A percentile compares a stretch with the other conserved stretches of the same genome.
These are phyloP conservation scores for Sinosuthora webbiana DNA, from an alignment of 2,113 vertebrate genomes.

Conservation along the genomic window DNA sequence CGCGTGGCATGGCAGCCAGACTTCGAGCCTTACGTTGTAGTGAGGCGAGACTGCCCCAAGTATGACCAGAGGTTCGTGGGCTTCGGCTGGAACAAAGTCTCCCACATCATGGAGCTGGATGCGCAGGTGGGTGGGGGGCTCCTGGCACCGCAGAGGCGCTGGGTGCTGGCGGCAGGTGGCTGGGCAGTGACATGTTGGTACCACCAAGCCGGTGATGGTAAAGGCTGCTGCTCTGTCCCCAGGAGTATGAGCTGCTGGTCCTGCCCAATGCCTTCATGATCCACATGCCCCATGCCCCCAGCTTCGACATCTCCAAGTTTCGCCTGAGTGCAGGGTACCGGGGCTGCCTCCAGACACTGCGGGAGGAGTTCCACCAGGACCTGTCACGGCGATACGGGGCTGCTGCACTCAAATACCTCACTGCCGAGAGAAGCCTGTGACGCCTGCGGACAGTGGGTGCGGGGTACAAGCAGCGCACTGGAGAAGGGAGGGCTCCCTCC, in stretches of 20 bases:
- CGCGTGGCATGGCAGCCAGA: conserved; percentile 89
- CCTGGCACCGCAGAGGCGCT: fast-evolving
- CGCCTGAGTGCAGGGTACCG: conserved; percentile 88
- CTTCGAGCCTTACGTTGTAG: conserved; percentile 95
- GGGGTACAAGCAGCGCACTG: background rate
- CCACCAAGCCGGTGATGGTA: fast-evolving
- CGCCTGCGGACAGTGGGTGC: fast-evolving
- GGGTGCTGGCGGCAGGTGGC: background rate
- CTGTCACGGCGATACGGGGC: conserved; percentile 89
- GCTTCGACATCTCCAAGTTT: conserved; percentile 95
- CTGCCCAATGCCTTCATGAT: conserved; percentile 95
- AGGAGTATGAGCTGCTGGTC: conserved; percentile 93
- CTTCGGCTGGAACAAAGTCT: conserved; percentile 98
- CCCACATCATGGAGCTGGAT: conserved; percentile 93
- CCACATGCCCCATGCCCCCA: conserved; percentile 95
- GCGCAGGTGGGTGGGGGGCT: conserved; percentile 81
- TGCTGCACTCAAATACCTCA: conserved; percentile 94
- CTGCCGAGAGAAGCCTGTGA: conserved; percentile 85
- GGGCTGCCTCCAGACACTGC: conserved; percentile 85
- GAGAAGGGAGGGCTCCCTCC: background rate
- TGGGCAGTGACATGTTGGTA: fast-evolving
- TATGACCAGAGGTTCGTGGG: conserved; percentile 94
- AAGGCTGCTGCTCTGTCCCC: background rate
- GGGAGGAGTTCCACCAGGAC: conserved; percentile 97
- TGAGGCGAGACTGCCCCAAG: conserved; percentile 87